Evolutionary conservation across 2,113 vertebrate genomes (phyloP).

Genomic region (Pteropus alecto): DNA sequence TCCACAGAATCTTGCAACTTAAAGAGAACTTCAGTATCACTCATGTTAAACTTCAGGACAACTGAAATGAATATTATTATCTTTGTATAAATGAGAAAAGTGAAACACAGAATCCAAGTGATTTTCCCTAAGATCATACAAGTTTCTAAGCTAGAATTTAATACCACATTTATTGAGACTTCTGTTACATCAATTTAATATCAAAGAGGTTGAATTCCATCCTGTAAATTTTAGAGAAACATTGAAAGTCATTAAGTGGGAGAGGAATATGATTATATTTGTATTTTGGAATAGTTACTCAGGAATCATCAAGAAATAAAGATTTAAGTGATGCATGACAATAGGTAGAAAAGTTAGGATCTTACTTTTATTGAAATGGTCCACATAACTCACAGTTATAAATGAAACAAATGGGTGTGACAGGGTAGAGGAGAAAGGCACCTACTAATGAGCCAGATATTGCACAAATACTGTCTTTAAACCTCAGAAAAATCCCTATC

Average conservation of each 20-base stretch:
- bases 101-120: not conserved
- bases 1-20: not conserved
- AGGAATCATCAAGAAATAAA: not conserved
- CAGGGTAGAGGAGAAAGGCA: not conserved
- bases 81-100: not conserved
- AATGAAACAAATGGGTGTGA: not conserved
- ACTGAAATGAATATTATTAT: not conserved
- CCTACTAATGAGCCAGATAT: not conserved
- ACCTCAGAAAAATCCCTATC: not conserved
- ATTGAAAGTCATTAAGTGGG: not conserved
- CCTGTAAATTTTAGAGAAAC: not conserved
- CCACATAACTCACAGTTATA: not conserved
- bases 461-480: not conserved
- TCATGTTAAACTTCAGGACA: not conserved
- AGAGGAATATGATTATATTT: not conserved
- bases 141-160: not conserved
- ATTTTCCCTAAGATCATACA: not conserved
- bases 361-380: not conserved
- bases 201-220: not conserved
- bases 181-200: not conserved
- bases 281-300: not conserved
- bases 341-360: not conserved
- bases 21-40: not conserved
- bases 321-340: not conserved
- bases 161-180: not conserved